Base-by-base conservation (phyloP, 2,888 invertebrate species). In the Teleogryllus oceanicus region DNA sequence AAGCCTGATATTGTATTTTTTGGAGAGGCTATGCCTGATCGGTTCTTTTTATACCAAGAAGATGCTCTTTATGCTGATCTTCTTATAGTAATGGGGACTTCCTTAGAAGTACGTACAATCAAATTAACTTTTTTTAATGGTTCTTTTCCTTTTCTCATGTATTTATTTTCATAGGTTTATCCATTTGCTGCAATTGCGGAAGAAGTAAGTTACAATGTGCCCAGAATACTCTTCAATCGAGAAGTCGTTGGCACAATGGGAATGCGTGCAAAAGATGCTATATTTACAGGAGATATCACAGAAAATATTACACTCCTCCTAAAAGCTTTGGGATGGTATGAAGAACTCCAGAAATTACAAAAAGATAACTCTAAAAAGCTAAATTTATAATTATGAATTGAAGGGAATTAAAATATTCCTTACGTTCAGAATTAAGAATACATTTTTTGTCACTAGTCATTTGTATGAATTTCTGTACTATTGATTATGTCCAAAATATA, bases 121-220 rank as follows among this genome's bases (percentile, higher is more conserved):
- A 62, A 62, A 62, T 18, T 62, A 0, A 13, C 16, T 62, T 62
- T 13, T 62, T 16, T 20, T 50, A 10, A 49, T 51, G 16, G 20
- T 78, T 78, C 50, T 4, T 49, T 50, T 62, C 62, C n/a, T 62
- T 62, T 62, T 62, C n/a, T 16, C 62, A 62, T 16, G 1, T 62
- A 12, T 62, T 13, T 4, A 62, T 4, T 13, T 62, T 62, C 62
- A 62, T 16, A 88, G 88, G 88, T 88, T 49, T 86, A 88, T 78
- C 88, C 88, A 49, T 88, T 88, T 85, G 87, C 88, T 16, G 85
- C 85, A 21, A 86, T 88, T 51, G 86, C 87, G 50, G 86, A 87
- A 80, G 84, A 84, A 24, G 85, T 85, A 0, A 82, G 85, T 20
- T 83, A 82, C 80, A 83, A 84, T 51, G 85, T 86, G 4, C 87